A percentile compares a stretch with the other conserved stretches of the same genome.
These are phyloP conservation scores for Rhinichthys klamathensis DNA, from an alignment of 2,113 vertebrate genomes.

Conservation along the genomic window DNA sequence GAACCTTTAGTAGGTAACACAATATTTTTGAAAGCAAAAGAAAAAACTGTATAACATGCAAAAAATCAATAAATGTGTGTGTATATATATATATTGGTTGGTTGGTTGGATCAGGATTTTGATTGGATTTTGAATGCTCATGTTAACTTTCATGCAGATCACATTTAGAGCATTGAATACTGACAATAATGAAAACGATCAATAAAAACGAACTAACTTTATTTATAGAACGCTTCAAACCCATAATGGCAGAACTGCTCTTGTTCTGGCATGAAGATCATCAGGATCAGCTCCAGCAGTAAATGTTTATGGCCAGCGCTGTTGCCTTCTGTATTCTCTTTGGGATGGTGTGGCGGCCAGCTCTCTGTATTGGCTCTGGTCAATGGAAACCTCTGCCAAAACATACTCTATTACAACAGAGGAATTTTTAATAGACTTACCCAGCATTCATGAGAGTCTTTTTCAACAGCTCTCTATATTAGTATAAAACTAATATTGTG, in stretches of 20 bases:
- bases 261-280: constrained; percentile 7
- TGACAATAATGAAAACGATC: not conserved
- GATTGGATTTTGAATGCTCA: not conserved
- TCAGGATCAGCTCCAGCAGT: constrained; percentile 15
- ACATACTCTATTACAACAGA: constrained; percentile 22
- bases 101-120: not conserved
- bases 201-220: not conserved
- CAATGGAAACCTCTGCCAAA: constrained; percentile 24
- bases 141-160: not conserved
- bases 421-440: constrained; percentile 39
- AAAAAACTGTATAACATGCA: no score
- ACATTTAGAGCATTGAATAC: not conserved
- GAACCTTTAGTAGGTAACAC: no score
- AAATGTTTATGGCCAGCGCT: constrained; percentile 22
- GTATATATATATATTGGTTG: no score
- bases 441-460: constrained; percentile 20
- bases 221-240: not conserved
- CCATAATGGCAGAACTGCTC: not conserved
- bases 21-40: no score
- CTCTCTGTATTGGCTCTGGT: constrained; percentile 16
- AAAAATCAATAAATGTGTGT: no score
- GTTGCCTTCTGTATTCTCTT: constrained; percentile 38
- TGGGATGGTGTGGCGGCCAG: not conserved
- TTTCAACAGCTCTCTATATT: constrained; percentile 43
- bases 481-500: constrained; percentile 45